Evolutionary conservation across 2,888 invertebrate genomes (phyloP).

Genomic region (Sminthurinus aureus): DNA sequence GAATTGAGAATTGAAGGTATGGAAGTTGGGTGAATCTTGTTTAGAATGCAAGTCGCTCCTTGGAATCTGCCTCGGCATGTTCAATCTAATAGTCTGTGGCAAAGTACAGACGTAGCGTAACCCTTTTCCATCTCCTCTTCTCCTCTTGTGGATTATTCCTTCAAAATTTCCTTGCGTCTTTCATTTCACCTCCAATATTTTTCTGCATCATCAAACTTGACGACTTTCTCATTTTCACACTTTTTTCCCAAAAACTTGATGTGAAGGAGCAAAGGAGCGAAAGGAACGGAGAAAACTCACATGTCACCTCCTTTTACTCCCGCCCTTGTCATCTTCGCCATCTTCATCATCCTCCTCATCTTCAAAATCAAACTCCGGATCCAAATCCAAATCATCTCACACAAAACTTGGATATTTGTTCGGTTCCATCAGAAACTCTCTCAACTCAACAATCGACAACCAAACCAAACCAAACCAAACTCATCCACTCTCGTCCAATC

Average conservation of each 20-base stretch:
- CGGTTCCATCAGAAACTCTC: too few relatives aligned
- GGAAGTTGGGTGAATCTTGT: slow-evolving; percentile 17
- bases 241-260: neutral
- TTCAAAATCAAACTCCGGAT: neutral
- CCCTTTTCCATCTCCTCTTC: neutral
- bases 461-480: neutral
- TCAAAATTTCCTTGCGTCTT: slow-evolving; percentile 21
- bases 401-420: neutral
- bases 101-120: slow-evolving; percentile 15
- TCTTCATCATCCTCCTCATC: slow-evolving; percentile 12
- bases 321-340: slow-evolving; percentile 6
- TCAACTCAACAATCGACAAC: too few relatives aligned
- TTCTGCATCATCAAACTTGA: slow-evolving; percentile 45
- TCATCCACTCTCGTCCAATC: neutral
- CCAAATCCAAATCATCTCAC: neutral
- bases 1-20: too few relatives aligned
- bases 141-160: slow-evolving; percentile 22
- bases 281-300: neutral
- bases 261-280: neutral
- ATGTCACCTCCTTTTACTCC: slow-evolving; percentile 27
- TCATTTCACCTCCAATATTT: slow-evolving; percentile 46
- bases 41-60: slow-evolving; percentile 23
- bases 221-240: slow-evolving; percentile 23
- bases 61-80: neutral
- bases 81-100: neutral